Percentiles rank a stretch among this genome's conserved stretches.
Evolutionary conservation across 1,140 invertebrate genomes (phyloP).

Genomic region (fruit fly (Drosophila melanogaster)): DNA sequence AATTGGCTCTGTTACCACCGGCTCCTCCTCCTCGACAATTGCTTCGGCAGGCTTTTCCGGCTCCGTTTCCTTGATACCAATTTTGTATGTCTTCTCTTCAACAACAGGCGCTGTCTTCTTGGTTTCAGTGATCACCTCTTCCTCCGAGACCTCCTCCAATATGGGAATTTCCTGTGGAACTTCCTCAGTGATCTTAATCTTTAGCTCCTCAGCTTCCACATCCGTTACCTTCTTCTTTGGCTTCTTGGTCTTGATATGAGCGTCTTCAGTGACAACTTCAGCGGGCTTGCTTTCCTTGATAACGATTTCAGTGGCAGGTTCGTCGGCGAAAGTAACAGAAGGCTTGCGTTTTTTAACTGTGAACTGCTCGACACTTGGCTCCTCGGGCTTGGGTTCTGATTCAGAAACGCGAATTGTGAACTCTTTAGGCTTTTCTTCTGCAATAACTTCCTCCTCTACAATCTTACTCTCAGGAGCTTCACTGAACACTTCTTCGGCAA

Average conservation of each 20-base stretch:
- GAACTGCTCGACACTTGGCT: slow-evolving; percentile 57
- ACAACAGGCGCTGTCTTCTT: slow-evolving; percentile 28
- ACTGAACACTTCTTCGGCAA: slow-evolving; percentile 35
- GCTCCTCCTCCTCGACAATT: slow-evolving; percentile 24
- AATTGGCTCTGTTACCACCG: slow-evolving; percentile 28
- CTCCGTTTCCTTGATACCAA: slow-evolving; percentile 56
- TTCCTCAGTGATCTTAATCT: slow-evolving; percentile 63
- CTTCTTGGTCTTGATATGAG: slow-evolving; percentile 77
- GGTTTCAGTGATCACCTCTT: slow-evolving; percentile 31
- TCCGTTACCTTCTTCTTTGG: slow-evolving; percentile 75
- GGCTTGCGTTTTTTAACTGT: slow-evolving; percentile 63
- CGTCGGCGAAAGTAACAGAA: slow-evolving; percentile 50
- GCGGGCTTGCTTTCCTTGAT: slow-evolving; percentile 63
- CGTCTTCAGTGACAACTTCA: slow-evolving; percentile 69
- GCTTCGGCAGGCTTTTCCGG: slow-evolving; percentile 43
- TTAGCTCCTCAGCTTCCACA: slow-evolving; percentile 61
- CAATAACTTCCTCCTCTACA: slow-evolving; percentile 24
- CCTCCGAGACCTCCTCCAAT: slow-evolving; percentile 56
- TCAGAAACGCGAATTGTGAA: slow-evolving; percentile 24
- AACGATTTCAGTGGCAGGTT: slow-evolving; percentile 72
- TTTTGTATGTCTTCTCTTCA: slow-evolving; percentile 60
- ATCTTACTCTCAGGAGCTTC: slow-evolving; percentile 29
- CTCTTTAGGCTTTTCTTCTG: slow-evolving; percentile 54
- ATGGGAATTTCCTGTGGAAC: slow-evolving; percentile 54
- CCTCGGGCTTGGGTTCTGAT: slow-evolving; percentile 37